Evolutionary conservation across 2,888 invertebrate genomes (phyloP).

Genomic region (Epinotia brunnichana): DNA sequence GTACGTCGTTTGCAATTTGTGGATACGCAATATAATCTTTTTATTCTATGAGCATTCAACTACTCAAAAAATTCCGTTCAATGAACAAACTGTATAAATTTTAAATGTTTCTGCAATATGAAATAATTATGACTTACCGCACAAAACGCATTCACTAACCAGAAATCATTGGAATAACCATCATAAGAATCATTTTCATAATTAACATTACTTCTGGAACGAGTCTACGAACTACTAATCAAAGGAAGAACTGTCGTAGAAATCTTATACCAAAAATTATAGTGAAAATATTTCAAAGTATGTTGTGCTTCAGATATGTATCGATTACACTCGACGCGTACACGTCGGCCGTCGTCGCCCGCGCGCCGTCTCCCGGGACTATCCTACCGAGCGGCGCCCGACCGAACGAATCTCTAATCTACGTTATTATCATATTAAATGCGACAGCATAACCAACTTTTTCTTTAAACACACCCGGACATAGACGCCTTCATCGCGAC

Average conservation of each 20-base stretch:
- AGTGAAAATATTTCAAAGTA: constrained; percentile 54
- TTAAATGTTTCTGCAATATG: constrained; percentile 31
- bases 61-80: constrained; percentile 14
- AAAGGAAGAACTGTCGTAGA: constrained; percentile 60
- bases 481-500: constrained; percentile 45
- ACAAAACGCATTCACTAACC: constrained; percentile 68
- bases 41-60: constrained; percentile 5
- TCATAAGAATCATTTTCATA: constrained; percentile 69
- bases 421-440: constrained; percentile 49
- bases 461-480: constrained; percentile 49
- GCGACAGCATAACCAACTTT: constrained; percentile 52
- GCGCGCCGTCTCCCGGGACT: neutral
- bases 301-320: constrained; percentile 63
- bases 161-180: constrained; percentile 70
- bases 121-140: constrained; percentile 46
- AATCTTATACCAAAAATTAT: constrained; percentile 55
- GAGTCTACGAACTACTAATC: constrained; percentile 56
- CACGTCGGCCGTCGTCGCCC: constrained; percentile 12
- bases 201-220: constrained; percentile 54
- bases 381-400: constrained; percentile 54
- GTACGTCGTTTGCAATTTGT: constrained; percentile 51
- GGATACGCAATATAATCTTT: constrained; percentile 16
- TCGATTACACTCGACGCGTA: constrained; percentile 49
- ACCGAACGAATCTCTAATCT: constrained; percentile 56
- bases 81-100: constrained; percentile 33